A percentile compares a stretch with the other conserved stretches of the same genome.
Conservation (phyloP, 2,113 vertebrate species). For the Procavia capensis region DNA sequence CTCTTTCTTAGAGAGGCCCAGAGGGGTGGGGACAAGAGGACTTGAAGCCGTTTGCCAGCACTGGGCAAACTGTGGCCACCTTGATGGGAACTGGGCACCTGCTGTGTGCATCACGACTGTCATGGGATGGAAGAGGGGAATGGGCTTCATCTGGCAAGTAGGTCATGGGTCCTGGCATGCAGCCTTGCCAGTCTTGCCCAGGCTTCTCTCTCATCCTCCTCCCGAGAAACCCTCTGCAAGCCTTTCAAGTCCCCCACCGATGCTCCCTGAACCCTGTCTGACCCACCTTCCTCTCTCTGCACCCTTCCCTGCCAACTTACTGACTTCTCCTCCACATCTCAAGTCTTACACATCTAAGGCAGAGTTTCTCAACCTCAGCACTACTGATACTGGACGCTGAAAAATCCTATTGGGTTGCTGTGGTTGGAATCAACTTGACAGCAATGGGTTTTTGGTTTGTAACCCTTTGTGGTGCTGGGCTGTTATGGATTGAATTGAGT, state of each 20-base stretch:
- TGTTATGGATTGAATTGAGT: too few relatives aligned
- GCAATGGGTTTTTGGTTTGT: too few relatives aligned
- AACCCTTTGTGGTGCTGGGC: background rate
- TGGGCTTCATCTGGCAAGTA: background rate
- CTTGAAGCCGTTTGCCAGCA: background rate
- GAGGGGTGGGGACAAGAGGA: too few relatives aligned
- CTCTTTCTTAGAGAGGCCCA: background rate
- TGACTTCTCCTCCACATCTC: background rate
- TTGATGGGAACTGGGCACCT: background rate
- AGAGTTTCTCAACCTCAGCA: background rate
- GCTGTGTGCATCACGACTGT: background rate
- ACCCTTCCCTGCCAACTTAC: background rate
- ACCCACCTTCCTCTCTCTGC: background rate
- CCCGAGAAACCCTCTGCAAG: background rate
- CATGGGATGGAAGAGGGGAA: too few relatives aligned
- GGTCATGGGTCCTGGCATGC: rapidly evolving
- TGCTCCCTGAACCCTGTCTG: too few relatives aligned
- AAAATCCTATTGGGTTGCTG: too few relatives aligned
- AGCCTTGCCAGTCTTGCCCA: background rate
- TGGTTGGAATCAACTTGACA: too few relatives aligned
- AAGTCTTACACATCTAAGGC: background rate
- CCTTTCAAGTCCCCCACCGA: background rate
- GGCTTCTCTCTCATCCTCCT: background rate
- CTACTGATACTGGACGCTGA: background rate
- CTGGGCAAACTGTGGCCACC: too few relatives aligned